Percentiles rank a stretch among this genome's conserved stretches.
Conservation (phyloP, 2,113 vertebrate species). For the Astatotilapia flaviijosephi region DNA sequence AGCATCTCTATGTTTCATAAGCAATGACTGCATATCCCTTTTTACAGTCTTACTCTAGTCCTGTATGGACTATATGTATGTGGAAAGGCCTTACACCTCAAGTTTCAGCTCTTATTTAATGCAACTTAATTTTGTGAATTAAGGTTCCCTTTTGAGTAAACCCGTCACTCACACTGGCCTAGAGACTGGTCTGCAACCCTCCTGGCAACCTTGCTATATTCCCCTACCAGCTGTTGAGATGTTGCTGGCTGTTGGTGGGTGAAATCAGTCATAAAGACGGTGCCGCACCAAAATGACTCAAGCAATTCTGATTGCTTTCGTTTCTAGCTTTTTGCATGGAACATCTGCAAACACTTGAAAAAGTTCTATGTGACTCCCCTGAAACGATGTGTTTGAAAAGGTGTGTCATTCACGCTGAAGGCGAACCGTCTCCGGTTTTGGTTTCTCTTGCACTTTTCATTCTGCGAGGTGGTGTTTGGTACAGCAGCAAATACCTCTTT, state of each 20-base stretch:
- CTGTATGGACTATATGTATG: fast-evolving
- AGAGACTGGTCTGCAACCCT: not conserved
- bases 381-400: not conserved
- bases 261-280: not conserved
- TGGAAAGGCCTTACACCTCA: not conserved
- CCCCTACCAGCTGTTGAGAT: not conserved
- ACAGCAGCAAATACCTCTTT: not conserved
- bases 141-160: not conserved
- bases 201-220: fast-evolving
- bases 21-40: not conserved
- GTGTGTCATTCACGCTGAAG: not conserved
- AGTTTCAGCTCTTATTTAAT: not conserved
- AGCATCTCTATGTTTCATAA: not conserved
- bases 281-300: not conserved
- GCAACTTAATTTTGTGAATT: not conserved
- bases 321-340: not conserved
- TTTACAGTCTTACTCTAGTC: not conserved
- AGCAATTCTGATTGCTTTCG: not conserved
- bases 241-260: not conserved
- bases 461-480: not conserved
- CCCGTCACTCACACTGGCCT: not conserved
- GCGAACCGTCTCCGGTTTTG: fast-evolving
- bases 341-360: not conserved
- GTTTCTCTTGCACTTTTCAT: not conserved
- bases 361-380: not conserved